Base-by-base conservation (phyloP, 2,888 invertebrate species). In the Steromphala cineraria region DNA sequence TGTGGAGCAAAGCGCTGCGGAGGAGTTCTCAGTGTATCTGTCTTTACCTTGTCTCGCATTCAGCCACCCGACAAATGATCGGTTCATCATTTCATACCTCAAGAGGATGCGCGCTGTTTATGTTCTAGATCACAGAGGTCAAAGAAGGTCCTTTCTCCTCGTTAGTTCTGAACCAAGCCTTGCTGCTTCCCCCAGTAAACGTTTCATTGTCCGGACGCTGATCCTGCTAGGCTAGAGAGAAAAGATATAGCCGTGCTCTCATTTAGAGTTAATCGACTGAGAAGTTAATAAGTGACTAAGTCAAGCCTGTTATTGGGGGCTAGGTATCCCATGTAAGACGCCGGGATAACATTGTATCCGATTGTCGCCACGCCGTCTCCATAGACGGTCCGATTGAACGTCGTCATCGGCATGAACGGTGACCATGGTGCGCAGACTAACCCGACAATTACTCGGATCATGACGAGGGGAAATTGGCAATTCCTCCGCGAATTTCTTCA, bases 401-500 rank as follows among this genome's bases (percentile, higher is more conserved):
- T 31, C n/a, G 17, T 31, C 53, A 31, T 17, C 53, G 40, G 76
- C 10, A 28, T 31, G 31, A 55, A 53, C n/a, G 76, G n/a, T 19
- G 28, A 55, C 19, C 36, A 31, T 19, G 53, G 15, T 28, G 55
- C 24, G 53, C 17, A 13, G 53, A 55, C 55, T 17, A 31, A n/a
- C 24, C 17, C 19, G 36, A 19, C 55, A 76, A 76, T 76, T 76
- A 76, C 55, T 53, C 55, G 76, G 53, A 15, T 76, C 24, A 31
- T 55, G 53, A 76, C 53, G 55, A 28, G 36, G 76, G 36, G 28
- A 55, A 53, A 76, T 76, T 17, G 36, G 28, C 31, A 36, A 53
- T 76, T 55, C 53, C 76, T 21, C 46, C 75, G 76, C 28, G 76
- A 55, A 53, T 76, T 24, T 55, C 53, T 55, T 55, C 76, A 31